A percentile compares a stretch with the other conserved stretches of the same genome.
phyloP scores from a whole-genome alignment of 2,888 invertebrate species.

The Junonia oenone region DNA sequence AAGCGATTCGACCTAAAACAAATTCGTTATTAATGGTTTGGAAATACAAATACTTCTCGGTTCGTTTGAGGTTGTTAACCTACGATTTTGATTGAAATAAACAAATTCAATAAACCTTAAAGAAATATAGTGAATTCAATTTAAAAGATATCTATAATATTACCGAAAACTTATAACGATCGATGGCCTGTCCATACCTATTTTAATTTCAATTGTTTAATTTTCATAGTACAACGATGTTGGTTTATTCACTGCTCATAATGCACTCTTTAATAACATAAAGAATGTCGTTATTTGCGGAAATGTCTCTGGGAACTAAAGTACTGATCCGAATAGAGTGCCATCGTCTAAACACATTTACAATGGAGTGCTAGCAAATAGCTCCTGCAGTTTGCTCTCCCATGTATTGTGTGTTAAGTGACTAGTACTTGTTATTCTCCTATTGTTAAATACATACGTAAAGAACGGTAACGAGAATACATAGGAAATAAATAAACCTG shows the following conservation, averaged over 20 bases:
- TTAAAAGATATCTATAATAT: no score
- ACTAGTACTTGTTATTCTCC: slow-evolving; percentile 4
- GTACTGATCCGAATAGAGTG: slow-evolving; percentile 17
- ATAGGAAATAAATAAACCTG: background rate
- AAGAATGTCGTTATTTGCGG: slow-evolving; percentile 19
- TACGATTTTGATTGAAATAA: background rate
- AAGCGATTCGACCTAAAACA: slow-evolving; percentile 88
- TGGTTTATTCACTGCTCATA: background rate
- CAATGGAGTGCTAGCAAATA: slow-evolving; percentile 28
- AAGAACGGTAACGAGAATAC: slow-evolving; percentile 4
- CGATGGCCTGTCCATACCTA: no score
- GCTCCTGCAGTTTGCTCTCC: slow-evolving; percentile 26
- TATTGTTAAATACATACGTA: slow-evolving; percentile 3
- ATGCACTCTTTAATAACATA: background rate
- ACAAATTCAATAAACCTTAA: background rate
- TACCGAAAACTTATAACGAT: background rate
- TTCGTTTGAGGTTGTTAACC: background rate
- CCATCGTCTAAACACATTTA: slow-evolving; percentile 27
- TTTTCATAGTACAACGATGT: background rate
- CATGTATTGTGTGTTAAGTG: slow-evolving; percentile 28
- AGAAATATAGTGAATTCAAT: no score
- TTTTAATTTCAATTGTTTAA: no score
- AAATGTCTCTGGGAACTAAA: slow-evolving; percentile 26
- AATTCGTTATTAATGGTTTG: slow-evolving; percentile 18
- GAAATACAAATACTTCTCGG: background rate